Conservation (phyloP, 2,888 invertebrate species). For the Ectemnius cavifrons region DNA sequence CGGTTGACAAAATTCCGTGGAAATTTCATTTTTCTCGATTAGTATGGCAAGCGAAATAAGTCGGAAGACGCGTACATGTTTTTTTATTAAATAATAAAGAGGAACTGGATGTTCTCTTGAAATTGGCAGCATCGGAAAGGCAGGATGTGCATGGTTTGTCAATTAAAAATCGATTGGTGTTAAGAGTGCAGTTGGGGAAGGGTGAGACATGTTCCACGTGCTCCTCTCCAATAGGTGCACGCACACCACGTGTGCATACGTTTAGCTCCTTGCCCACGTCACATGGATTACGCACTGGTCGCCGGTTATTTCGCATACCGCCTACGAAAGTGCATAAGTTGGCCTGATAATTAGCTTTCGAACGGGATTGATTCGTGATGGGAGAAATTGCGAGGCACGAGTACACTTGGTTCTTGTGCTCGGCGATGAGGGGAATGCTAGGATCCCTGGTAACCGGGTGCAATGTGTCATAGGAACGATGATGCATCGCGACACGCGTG, state of each 20-base stretch:
- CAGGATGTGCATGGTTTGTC: too few species aligned
- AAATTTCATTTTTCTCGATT: background rate
- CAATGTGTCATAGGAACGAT: background rate
- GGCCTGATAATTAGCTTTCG: too few species aligned
- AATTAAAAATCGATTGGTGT: constrained; percentile 14
- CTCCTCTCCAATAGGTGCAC: constrained; percentile 27
- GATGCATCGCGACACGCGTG: background rate
- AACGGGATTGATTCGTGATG: too few species aligned
- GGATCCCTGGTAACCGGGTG: too few species aligned
- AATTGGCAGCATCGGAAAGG: too few species aligned
- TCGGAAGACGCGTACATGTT: too few species aligned
- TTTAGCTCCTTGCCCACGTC: constrained; percentile 73
- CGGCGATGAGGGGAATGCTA: too few species aligned
- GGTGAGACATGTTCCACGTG: constrained; percentile 36
- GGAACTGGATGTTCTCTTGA: too few species aligned
- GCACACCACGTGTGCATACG: constrained; percentile 55
- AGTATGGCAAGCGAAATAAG: background rate
- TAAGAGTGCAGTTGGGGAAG: constrained; percentile 13
- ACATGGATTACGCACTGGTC: constrained; percentile 52
- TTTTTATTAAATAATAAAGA: background rate
- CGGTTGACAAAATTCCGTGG: background rate
- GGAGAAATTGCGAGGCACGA: too few species aligned
- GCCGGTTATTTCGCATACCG: too few species aligned
- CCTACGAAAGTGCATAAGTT: too few species aligned
- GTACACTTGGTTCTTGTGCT: too few species aligned